Base-by-base conservation (phyloP, 1,140 invertebrate genomes). In the Drosophila kikkawai region DNA sequence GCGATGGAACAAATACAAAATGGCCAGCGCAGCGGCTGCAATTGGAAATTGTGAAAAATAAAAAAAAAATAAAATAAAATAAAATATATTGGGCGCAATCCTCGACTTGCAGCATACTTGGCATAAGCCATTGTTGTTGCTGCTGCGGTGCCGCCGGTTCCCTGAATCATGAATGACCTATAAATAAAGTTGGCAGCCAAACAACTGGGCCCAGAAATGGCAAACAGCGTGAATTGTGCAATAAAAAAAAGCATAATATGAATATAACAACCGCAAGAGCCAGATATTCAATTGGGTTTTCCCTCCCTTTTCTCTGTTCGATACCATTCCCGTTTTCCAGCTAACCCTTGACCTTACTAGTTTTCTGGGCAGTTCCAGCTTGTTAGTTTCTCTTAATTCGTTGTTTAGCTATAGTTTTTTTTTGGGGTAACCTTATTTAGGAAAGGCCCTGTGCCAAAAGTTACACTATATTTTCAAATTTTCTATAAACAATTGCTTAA, bases 1-100 rank as follows among this genome's bases (percentile, higher is more conserved):
- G 86, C 85, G 84, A 90, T 85, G 83, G 79, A 79, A 79, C 82
- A 79, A 90, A 90, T 74, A 88, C 85, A 85, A 87, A 86, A 86
- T 83, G 69, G 76, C 50, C 39, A 63, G 65, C 67, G 50, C 68
- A 58, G 58, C 58, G 45, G 79, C 50, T 68, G 75, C 66, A 66
- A 76, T 87, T 86, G 71, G 67, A 76, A 82, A 82, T 84, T 71
- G 80, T 83, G 60, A 76, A 86, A 87, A 82, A 87, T 82, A 56
- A 69, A 79, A 84, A 56, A 69, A 79, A 84, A 79, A 48, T 48
- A 48, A 48, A 48, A 48, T 48, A 48, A 48, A 48, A 48, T 48
- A 48, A 45, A 65, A 75, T 59, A 55, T 82, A 65, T 74, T 74
- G 58, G 56, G 64, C 56, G 58, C 68, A 79, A 69, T 42, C 67